Conservation (phyloP, 2,797 vertebrate genomes). For the Discoglossus pictus region DNA sequence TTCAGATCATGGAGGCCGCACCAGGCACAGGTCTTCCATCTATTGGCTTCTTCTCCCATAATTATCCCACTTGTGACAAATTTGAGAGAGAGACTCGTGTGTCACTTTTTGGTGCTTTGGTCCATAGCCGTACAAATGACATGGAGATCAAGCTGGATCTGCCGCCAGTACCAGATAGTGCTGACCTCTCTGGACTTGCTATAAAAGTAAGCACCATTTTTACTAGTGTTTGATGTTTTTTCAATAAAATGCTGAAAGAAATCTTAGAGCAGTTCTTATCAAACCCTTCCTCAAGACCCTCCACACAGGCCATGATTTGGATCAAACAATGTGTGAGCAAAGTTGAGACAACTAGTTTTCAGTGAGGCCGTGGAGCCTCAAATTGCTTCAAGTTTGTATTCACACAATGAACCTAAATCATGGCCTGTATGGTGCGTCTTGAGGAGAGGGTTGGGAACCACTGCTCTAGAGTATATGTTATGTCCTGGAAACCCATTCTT, state of each 20-base stretch:
- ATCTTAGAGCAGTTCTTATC: too few relatives aligned
- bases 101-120: slow-evolving; percentile 90
- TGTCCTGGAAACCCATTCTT: too few relatives aligned
- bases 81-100: slow-evolving; percentile 88
- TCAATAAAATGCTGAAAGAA: neutral
- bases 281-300: too few relatives aligned
- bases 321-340: too few relatives aligned
- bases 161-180: slow-evolving; percentile 88
- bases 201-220: slow-evolving; percentile 94
- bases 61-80: slow-evolving; percentile 70
- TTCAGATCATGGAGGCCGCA: slow-evolving; percentile 82
- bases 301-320: too few relatives aligned
- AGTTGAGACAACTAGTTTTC: too few relatives aligned
- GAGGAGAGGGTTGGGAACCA: too few relatives aligned
- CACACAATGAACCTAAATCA: too few relatives aligned
- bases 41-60: slow-evolving; percentile 69
- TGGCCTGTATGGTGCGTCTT: too few relatives aligned
- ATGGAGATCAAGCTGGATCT: slow-evolving; percentile 90
- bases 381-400: too few relatives aligned
- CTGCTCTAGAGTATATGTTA: too few relatives aligned
- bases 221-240: neutral
- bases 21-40: slow-evolving; percentile 80
- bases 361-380: too few relatives aligned
- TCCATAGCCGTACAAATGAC: slow-evolving; percentile 86
- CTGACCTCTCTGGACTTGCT: slow-evolving; percentile 86